phyloP scores from a whole-genome alignment of 2,113 vertebrate species.

The Amia ocellicauda region DNA sequence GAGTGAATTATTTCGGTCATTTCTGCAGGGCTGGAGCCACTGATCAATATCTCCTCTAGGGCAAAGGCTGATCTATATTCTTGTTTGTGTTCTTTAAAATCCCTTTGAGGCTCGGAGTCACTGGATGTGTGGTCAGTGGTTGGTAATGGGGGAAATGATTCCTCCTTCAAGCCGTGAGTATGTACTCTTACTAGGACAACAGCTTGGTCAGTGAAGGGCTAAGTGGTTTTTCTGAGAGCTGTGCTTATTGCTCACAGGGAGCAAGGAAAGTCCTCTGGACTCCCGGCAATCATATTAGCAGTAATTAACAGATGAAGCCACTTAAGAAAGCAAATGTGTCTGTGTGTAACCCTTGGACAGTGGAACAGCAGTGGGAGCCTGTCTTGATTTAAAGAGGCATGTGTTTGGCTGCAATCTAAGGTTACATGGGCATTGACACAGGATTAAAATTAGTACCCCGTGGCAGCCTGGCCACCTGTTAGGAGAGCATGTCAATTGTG shows the following conservation, averaged over 20 bases:
- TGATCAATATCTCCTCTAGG: not conserved
- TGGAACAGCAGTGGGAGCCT: not conserved
- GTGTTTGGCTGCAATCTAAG: not conserved
- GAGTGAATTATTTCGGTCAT: too few species aligned
- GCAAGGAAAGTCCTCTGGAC: not conserved
- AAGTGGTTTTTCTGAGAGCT: not conserved
- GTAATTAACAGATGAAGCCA: not conserved
- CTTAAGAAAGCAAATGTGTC: not conserved
- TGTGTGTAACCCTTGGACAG: not conserved
- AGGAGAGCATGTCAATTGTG: not conserved
- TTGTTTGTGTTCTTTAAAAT: not conserved
- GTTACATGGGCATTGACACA: not conserved
- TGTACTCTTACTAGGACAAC: not conserved
- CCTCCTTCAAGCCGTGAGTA: not conserved
- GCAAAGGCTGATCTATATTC: not conserved
- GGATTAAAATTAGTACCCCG: not conserved
- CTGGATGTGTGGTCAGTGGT: not conserved
- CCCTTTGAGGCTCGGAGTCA: not conserved
- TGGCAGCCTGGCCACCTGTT: not conserved
- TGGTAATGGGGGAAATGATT: not conserved
- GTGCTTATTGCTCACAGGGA: not conserved
- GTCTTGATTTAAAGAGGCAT: constrained; percentile 1
- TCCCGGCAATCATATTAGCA: not conserved
- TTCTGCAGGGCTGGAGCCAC: too few species aligned
- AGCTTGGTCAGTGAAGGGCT: not conserved